These are phyloP conservation scores for Nothocercus julius DNA, from an alignment of 2,113 vertebrate genomes.

Conservation along the genomic window DNA sequence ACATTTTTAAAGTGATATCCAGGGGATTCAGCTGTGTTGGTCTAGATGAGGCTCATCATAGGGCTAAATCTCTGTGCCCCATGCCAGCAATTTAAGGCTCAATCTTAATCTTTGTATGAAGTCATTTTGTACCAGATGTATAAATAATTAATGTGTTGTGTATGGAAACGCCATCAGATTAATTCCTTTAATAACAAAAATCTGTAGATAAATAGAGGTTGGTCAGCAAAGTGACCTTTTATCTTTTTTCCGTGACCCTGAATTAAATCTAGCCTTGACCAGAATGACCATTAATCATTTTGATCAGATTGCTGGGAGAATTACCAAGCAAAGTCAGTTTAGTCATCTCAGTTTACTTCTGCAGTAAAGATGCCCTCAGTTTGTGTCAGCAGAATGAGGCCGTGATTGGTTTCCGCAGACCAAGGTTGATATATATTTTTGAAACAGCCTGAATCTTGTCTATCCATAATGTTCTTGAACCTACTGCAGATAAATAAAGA, in stretches of 20 bases:
- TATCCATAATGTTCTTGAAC: background rate
- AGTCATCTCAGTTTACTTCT: background rate
- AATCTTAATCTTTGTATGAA: conserved; percentile 35
- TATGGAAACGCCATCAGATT: conserved; percentile 23
- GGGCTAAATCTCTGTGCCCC: background rate
- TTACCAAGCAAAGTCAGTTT: background rate
- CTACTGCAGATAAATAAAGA: background rate
- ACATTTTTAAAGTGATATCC: background rate
- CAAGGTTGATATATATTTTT: background rate
- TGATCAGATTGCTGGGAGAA: conserved; percentile 8
- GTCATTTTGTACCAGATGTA: conserved; percentile 21
- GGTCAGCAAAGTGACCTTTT: conserved; percentile 24
- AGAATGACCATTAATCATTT: conserved; percentile 45
- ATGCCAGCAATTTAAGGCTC: conserved; percentile 20
- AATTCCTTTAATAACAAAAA: conserved; percentile 68
- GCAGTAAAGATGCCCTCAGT: background rate
- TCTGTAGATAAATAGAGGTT: conserved; percentile 46
- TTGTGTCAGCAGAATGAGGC: background rate
- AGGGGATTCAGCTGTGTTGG: background rate
- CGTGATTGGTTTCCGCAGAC: background rate
- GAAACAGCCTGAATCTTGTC: background rate
- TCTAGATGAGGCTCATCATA: background rate
- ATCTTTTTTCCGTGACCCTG: conserved; percentile 23
- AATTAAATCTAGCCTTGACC: conserved; percentile 26
- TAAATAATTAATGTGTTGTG: conserved; percentile 66